phyloP scores from a whole-genome alignment of 2,113 vertebrate genomes.

The Myrmecophaga tridactyla region DNA sequence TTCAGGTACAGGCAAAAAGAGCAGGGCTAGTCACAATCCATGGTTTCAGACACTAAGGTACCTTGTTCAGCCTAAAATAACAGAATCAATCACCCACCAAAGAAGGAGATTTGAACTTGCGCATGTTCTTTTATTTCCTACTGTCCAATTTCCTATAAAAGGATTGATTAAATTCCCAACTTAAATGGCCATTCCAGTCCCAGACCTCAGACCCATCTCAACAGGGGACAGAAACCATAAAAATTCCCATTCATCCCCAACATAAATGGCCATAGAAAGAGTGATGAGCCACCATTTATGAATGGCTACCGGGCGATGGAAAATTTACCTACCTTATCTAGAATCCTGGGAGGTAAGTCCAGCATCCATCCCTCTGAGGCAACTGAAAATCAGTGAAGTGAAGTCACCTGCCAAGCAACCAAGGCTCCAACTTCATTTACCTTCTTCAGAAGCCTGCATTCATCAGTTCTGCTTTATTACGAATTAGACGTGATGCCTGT shows the following conservation, averaged over 20 bases:
- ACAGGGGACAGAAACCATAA: background rate
- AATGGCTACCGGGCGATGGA: too few species aligned
- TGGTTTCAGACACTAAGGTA: background rate
- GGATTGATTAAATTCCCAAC: background rate
- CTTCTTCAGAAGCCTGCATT: background rate
- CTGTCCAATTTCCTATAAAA: background rate
- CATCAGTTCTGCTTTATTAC: background rate
- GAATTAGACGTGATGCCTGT: accelerated
- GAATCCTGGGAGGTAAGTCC: background rate
- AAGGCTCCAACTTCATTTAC: accelerated
- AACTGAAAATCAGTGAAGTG: background rate
- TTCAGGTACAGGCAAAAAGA: background rate
- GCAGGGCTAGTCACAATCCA: background rate
- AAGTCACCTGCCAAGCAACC: background rate
- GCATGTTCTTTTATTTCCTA: background rate
- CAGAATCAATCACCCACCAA: background rate
- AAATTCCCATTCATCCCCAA: too few species aligned
- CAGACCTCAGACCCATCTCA: background rate
- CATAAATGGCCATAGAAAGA: background rate
- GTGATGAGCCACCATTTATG: accelerated
- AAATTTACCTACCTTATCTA: background rate
- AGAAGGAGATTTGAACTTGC: background rate
- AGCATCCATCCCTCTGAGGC: background rate
- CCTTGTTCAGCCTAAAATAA: background rate
- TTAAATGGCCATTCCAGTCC: background rate